Base-by-base conservation (phyloP, 2,797 vertebrate species). In the Ctenosaura bakeri region DNA sequence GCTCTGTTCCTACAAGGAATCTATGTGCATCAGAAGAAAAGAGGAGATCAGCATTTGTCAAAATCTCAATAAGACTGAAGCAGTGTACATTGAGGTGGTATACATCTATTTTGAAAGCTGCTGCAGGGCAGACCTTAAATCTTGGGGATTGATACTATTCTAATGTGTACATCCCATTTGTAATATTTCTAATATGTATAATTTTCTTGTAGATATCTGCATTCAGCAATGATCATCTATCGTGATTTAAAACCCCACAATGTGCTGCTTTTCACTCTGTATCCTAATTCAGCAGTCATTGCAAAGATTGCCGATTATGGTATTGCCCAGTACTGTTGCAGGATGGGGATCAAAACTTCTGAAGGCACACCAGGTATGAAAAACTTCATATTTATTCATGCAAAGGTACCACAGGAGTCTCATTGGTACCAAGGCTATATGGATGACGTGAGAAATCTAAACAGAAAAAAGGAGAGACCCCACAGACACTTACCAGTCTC, bases 221-320 rank as follows among this genome's bases (percentile, higher is more conserved):
- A 99, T 96, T 98, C 98, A 1, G 97, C 98, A 85, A 99, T 99
- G 99, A 99, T 99, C 91, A 99, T 99, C 95, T 99, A 99, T 95
- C 98, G 99, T 9, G 99, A 99, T 91, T 96, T 99, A 91, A 99
- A 99, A 95, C 99, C 99, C 4, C 99, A 99, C 96, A 99, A 99
- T 0, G 97, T 99, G 71, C 95, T 99, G 50, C 98, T 99, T 35
- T 99, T 99, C 92, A 99, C 98, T 90, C 97, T 99, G 32, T 99
- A 99, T 94, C 98, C 98, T 9, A 98, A 99, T 88, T 98, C 98
- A 0, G 98, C 98, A 87, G 95, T 99, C 92, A 98, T 99, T 79
- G 99, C 99, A 73, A 99, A 99, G 96, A 99, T 99, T 92, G 98
- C 99, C 0, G 99, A 99, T 96, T 99, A 99, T 0, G 99, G 99